Conservation (phyloP, 2,888 invertebrate species). For the Ophioninae sp. region DNA sequence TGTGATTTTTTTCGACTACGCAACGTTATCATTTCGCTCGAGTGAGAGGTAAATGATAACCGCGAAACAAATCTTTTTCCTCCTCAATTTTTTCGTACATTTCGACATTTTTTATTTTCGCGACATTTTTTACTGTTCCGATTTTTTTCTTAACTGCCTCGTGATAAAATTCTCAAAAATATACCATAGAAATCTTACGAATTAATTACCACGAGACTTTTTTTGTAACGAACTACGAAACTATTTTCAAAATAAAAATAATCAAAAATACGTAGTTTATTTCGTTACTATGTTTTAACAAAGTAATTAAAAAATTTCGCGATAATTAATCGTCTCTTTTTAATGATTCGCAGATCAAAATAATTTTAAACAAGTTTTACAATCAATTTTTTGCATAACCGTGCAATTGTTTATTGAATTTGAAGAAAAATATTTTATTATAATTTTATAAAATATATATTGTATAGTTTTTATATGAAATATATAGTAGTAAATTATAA, state of each 20-base stretch:
- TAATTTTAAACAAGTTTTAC: neutral
- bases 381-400: too few relatives aligned
- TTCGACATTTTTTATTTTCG: neutral
- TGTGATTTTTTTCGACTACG: neutral
- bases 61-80: neutral
- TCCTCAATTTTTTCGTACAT: neutral
- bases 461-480: too few relatives aligned
- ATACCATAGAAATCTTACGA: neutral
- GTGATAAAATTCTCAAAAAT: too few relatives aligned
- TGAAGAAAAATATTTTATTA: too few relatives aligned
- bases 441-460: too few relatives aligned
- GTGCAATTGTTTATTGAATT: too few relatives aligned
- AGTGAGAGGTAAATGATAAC: neutral
- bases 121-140: neutral
- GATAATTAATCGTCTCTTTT: neutral
- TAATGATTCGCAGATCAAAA: neutral
- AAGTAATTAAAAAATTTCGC: neutral
- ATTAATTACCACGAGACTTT: neutral
- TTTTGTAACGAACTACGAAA: neutral
- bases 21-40: slow-evolving; percentile 3
- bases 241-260: neutral
- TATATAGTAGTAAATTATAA: too few relatives aligned
- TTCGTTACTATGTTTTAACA: neutral
- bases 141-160: neutral
- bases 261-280: neutral